Evolutionary conservation across 1,140 invertebrate species (phyloP), one percentile per base, ranked within the genome.

Genomic region (Macrocentrus cingulum): DNA sequence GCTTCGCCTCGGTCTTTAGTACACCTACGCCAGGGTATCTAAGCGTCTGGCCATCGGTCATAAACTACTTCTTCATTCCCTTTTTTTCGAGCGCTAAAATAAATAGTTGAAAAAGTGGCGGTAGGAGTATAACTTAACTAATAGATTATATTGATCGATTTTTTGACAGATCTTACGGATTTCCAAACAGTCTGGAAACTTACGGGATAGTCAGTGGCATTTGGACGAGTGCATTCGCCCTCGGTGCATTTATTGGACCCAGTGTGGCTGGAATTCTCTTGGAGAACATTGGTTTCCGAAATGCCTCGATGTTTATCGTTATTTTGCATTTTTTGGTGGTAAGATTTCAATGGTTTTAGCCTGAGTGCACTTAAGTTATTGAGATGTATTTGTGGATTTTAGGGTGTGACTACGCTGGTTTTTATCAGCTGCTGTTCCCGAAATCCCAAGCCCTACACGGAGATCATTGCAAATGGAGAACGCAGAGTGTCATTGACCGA

Each of bases 161-260:
- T 46, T 34, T 57, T 4, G 13, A 39, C 66, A 90, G 88, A 65
- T 73, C 81, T 1, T 79, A 85, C 56, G 91, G 91, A 8, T 86
- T 92, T 63, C 87, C 89, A 1, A 89, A 93, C 68, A 90, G 87
- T 54, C 79, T 93, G 29, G 86, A 91, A 69, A 94, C 91, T 0
- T 92, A 91, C 61, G 91, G 91, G 0, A 74, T 94, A 20, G 87
- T 94, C 41, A 93, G 91, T 2, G 90, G 89, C 1, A 79, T 94
- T 36, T 93, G 91, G 90, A 92, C 91, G 0, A 92, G 90, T 8
- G 87, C 88, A 0, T 92, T 92, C 70, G 91, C 92, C 1, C 77
- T 93, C 0, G 91, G 91, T n/a, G 89, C 89, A 19, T 92, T 92
- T 71, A 86, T 92, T 20, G 91, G 91, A 0, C 90, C 90, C 1